Evolutionary conservation across 2,888 invertebrate species (phyloP).

Genomic region (Horisme vitalbata): DNA sequence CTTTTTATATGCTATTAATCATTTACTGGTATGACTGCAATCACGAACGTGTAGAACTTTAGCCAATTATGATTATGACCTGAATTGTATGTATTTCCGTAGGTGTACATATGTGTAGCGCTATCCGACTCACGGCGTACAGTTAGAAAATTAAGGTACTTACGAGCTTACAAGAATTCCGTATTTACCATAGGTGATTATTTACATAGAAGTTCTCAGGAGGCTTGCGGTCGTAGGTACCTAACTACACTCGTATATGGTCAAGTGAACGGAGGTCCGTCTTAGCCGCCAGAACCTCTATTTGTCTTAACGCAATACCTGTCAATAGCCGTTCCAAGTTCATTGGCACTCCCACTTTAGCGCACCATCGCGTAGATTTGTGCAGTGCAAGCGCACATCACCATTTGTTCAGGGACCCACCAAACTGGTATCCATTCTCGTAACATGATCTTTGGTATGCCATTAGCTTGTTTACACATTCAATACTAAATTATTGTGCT

Average conservation of each 20-base stretch:
- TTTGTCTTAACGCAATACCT: constrained; percentile 82
- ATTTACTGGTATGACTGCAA: too few relatives aligned
- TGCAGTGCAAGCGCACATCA: constrained; percentile 65
- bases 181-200: constrained; percentile 71
- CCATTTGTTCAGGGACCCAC: constrained; percentile 62
- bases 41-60: too few relatives aligned
- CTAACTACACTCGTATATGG: constrained; percentile 55
- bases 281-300: constrained; percentile 74
- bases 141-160: constrained; percentile 58
- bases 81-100: constrained; percentile 9
- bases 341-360: constrained; percentile 80
- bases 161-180: constrained; percentile 66
- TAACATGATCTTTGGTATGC: constrained; percentile 72
- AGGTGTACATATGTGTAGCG: constrained; percentile 6
- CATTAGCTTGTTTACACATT: constrained; percentile 76
- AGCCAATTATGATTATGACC: too few relatives aligned
- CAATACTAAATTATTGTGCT: constrained; percentile 71
- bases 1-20: too few relatives aligned
- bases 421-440: constrained; percentile 66
- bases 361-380: constrained; percentile 77
- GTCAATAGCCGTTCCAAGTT: constrained; percentile 80
- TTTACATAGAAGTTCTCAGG: constrained; percentile 77
- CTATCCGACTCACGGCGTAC: constrained; percentile 42
- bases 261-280: constrained; percentile 77
- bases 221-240: constrained; percentile 64